These are phyloP conservation scores for Sebastes melanostomus DNA, from an alignment of 2,797 vertebrate genomes.

Conservation along the genomic window DNA sequence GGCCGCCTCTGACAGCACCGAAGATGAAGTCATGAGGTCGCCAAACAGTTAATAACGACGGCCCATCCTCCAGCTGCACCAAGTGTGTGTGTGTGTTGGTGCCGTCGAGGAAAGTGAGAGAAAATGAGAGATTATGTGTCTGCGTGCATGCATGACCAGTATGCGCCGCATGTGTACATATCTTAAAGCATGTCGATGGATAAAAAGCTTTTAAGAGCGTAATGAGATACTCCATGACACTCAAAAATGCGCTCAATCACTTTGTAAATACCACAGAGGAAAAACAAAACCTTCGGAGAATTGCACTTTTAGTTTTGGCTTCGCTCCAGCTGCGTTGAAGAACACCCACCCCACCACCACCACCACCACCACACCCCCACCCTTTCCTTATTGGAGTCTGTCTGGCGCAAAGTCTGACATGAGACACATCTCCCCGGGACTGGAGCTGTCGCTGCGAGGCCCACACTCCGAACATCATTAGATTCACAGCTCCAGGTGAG, in stretches of 20 bases:
- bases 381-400: slow-evolving; percentile 65
- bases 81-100: slow-evolving; percentile 26
- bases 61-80: slow-evolving; percentile 67
- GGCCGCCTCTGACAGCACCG: slow-evolving; percentile 73
- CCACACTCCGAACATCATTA: slow-evolving; percentile 72
- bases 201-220: slow-evolving; percentile 72
- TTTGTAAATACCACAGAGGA: slow-evolving; percentile 69
- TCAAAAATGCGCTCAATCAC: slow-evolving; percentile 70
- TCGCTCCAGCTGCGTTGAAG: slow-evolving; percentile 57
- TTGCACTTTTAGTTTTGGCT: slow-evolving; percentile 67
- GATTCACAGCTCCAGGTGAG: slow-evolving; percentile 71
- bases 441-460: slow-evolving; percentile 71
- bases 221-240: slow-evolving; percentile 70
- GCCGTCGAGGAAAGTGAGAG: slow-evolving; percentile 36
- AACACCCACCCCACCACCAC: slow-evolving; percentile 44
- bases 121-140: slow-evolving; percentile 51
- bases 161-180: slow-evolving; percentile 45
- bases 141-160: slow-evolving; percentile 48
- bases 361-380: not conserved
- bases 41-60: slow-evolving; percentile 77
- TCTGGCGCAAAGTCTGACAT: slow-evolving; percentile 75
- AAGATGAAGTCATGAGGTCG: slow-evolving; percentile 82
- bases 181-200: slow-evolving; percentile 54
- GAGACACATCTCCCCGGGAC: slow-evolving; percentile 69
- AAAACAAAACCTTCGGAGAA: slow-evolving; percentile 64